Base-by-base conservation (phyloP, 30 jellyfish, hydroid and myxozoan genomes). In the Aurelia aurita complex sp. Pacific region DNA sequence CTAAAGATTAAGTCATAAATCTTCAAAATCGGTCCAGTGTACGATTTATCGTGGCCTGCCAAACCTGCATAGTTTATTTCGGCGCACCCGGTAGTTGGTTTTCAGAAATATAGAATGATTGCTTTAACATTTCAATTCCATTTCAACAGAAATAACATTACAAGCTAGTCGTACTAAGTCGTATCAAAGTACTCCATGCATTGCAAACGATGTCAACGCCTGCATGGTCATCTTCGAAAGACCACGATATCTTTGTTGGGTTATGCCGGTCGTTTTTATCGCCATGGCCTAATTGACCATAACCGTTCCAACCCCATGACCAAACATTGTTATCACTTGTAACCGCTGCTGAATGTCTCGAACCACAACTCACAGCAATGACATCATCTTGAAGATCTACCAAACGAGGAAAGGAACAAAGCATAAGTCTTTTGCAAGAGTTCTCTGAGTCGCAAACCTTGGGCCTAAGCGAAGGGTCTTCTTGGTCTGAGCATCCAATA, bases 261-360 rank as follows among this genome's bases (percentile, higher is more conserved):
- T 66, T 57, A 63, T 76, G 87, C 36, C 87, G 50, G 74, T 85
- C 86, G 17, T 3, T 23, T 67, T 29, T 55, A 70, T 94, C 92
- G 17, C 96, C 97, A 40, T 78, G 97, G 29, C 97, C 95, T 40
- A 95, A 69, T 52, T 96, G 99, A 18, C 98, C 98, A 78, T 91
- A 91, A 10, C 91, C 96, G 85, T 96, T 96, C 98, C 98, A 96
- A 12, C 99, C 99, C 99, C 99, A 96, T 14, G 98, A 81, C 88
- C 89, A 96, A 16, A 91, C 38, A 9, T 65, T 50, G 50, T 92
- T 97, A 46, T 54, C 88, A 16, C 38, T 74, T 11, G 81, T 57
- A 3, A 91, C 89, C 10, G 98, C 99, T 23, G 95, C 98, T 8
- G 99, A 91, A 67, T 96, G 99, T 62, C 99, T 72, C 5, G 92